These are phyloP conservation scores for Pica pica DNA, from an alignment of 2,113 vertebrate species.

Conservation along the genomic window DNA sequence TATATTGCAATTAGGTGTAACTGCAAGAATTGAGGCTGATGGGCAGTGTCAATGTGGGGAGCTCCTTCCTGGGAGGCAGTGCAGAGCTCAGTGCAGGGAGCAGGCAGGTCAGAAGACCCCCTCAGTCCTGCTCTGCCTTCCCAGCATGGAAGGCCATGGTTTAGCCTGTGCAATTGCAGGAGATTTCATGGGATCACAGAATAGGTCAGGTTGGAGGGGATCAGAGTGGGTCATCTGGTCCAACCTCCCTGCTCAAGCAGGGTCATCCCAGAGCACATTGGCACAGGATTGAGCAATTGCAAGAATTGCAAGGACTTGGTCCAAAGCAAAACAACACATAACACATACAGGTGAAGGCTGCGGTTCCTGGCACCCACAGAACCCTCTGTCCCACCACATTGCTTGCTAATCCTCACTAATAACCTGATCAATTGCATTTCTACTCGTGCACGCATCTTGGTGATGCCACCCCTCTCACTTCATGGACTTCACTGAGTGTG, in stretches of 20 bases:
- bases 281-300: neutral
- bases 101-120: fast-evolving
- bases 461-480: neutral
- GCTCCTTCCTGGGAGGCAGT: neutral
- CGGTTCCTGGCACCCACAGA: neutral
- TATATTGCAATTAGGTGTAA: neutral
- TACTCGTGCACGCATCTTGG: neutral
- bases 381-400: neutral
- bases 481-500: neutral
- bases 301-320: neutral
- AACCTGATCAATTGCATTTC: neutral
- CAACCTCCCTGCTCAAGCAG: neutral
- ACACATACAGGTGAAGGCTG: fast-evolving
- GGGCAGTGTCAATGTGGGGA: neutral
- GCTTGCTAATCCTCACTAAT: neutral
- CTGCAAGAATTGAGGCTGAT: neutral
- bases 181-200: neutral
- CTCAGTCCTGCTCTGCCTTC: neutral
- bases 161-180: neutral
- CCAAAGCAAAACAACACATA: neutral
- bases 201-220: neutral
- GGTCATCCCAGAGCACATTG: neutral
- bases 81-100: fast-evolving
- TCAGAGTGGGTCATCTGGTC: neutral
- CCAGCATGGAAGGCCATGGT: neutral